phyloP scores from a whole-genome alignment of 2,113 vertebrate genomes.

The Salvelinus alpinus region DNA sequence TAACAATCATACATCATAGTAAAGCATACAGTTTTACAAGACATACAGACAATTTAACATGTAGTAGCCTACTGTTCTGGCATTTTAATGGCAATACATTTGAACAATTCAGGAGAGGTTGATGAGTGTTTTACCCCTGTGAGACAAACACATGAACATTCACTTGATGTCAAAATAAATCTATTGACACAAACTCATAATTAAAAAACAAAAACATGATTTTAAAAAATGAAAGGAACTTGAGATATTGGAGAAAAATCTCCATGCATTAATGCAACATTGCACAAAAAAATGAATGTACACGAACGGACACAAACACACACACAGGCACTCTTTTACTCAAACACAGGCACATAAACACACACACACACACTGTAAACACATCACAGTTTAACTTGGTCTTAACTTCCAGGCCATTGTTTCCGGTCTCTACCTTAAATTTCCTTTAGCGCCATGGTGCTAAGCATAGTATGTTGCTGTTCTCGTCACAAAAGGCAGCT shows the following conservation, averaged over 20 bases:
- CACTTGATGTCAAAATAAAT: not conserved
- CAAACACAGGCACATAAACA: not conserved
- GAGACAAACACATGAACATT: not conserved
- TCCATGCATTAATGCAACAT: not conserved
- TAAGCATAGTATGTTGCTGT: not conserved
- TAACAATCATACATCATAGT: not conserved
- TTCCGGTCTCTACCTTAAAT: not conserved
- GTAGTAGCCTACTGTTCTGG: not conserved
- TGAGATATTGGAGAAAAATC: not conserved
- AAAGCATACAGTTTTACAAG: not conserved
- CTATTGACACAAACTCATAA: not conserved
- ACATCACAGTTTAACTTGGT: slow-evolving; percentile 10
- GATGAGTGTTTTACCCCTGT: not conserved
- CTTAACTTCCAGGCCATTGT: not conserved
- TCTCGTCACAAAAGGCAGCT: no score
- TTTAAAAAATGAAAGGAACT: not conserved
- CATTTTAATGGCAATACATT: not conserved
- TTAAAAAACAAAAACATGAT: not conserved
- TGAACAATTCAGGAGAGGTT: not conserved
- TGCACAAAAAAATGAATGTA: not conserved
- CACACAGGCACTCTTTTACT: not conserved
- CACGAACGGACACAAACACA: not conserved
- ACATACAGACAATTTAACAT: not conserved
- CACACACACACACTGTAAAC: slow-evolving; percentile 7
- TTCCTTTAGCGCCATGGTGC: not conserved